Percentiles rank a stretch among this genome's conserved stretches.
These are phyloP conservation scores for Dinothrombium tinctorium DNA, from an alignment of 1,140 invertebrate genomes.

Conservation along the genomic window DNA sequence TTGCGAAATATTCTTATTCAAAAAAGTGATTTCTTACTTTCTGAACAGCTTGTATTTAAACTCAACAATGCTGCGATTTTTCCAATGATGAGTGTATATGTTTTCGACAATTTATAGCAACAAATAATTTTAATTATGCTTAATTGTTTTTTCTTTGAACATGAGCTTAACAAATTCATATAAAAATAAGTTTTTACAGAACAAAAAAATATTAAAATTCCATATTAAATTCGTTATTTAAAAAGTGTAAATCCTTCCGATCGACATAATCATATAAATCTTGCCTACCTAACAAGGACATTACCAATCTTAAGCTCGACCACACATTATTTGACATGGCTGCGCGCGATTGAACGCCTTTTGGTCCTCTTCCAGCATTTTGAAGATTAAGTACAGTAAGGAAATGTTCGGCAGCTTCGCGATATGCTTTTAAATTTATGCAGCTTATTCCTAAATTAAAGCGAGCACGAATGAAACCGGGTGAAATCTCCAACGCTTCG, in stretches of 20 bases:
- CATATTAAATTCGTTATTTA: slow-evolving; percentile 24
- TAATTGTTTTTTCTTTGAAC: too few relatives aligned
- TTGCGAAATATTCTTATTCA: too few relatives aligned
- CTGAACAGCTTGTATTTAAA: too few relatives aligned
- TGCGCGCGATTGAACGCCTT: slow-evolving; percentile 19
- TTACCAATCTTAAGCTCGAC: slow-evolving; percentile 69
- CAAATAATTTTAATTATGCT: too few relatives aligned
- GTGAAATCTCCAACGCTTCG: slow-evolving; percentile 62
- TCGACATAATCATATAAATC: slow-evolving; percentile 52
- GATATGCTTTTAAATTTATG: slow-evolving; percentile 80
- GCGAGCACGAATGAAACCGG: slow-evolving; percentile 83
- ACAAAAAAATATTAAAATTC: too few relatives aligned
- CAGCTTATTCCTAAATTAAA: slow-evolving; percentile 96
- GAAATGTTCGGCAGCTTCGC: slow-evolving; percentile 85
- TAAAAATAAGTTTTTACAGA: too few relatives aligned
- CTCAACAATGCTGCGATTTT: too few relatives aligned
- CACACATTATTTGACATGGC: slow-evolving; percentile 78
- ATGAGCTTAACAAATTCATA: too few relatives aligned
- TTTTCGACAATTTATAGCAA: too few relatives aligned
- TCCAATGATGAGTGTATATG: too few relatives aligned
- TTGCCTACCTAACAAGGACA: slow-evolving; percentile 56
- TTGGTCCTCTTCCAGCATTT: slow-evolving; percentile 35
- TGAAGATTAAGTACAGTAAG: slow-evolving; percentile 79
- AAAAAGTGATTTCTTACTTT: too few relatives aligned
- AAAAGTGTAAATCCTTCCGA: slow-evolving; percentile 27